A percentile compares a stretch with the other conserved stretches of the same genome.
Conservation (phyloP, 2,888 invertebrate genomes). For the Aphodius granarius region DNA sequence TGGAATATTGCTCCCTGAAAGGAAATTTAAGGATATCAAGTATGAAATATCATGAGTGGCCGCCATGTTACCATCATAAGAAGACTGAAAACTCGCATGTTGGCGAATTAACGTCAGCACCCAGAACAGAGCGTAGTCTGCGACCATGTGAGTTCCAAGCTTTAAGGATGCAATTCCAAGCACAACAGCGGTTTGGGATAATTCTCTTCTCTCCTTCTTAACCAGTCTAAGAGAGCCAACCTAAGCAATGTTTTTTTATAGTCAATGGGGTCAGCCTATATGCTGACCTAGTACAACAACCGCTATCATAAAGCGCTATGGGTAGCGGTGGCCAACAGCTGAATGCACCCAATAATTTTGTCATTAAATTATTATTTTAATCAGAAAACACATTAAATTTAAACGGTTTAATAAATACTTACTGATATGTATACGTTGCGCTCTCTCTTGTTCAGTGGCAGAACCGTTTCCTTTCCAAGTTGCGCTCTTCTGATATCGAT, state of each 20-base stretch:
- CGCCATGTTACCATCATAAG: slow-evolving; percentile 49
- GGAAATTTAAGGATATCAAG: not conserved
- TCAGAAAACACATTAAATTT: not conserved
- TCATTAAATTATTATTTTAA: not conserved
- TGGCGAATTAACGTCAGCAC: slow-evolving; percentile 61
- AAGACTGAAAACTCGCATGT: slow-evolving; percentile 56
- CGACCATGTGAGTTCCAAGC: slow-evolving; percentile 70
- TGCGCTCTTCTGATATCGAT: slow-evolving; percentile 65
- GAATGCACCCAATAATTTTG: not conserved
- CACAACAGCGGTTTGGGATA: slow-evolving; percentile 60
- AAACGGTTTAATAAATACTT: slow-evolving; percentile 34
- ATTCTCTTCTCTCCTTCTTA: slow-evolving; percentile 60
- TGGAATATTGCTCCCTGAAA: slow-evolving; percentile 56
- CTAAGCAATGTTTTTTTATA: slow-evolving; percentile 43
- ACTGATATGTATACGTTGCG: slow-evolving; percentile 64
- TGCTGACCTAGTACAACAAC: no score
- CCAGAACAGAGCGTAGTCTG: slow-evolving; percentile 81
- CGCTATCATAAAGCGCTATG: no score
- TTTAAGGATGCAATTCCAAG: slow-evolving; percentile 70
- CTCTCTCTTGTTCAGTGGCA: slow-evolving; percentile 71
- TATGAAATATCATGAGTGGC: not conserved
- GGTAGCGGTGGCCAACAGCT: no score
- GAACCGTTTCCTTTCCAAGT: slow-evolving; percentile 63
- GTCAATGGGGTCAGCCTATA: no score
- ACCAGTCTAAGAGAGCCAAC: slow-evolving; percentile 63